phyloP scores from a whole-genome alignment of 2,888 invertebrate species.

The Aporophyla nigra region DNA sequence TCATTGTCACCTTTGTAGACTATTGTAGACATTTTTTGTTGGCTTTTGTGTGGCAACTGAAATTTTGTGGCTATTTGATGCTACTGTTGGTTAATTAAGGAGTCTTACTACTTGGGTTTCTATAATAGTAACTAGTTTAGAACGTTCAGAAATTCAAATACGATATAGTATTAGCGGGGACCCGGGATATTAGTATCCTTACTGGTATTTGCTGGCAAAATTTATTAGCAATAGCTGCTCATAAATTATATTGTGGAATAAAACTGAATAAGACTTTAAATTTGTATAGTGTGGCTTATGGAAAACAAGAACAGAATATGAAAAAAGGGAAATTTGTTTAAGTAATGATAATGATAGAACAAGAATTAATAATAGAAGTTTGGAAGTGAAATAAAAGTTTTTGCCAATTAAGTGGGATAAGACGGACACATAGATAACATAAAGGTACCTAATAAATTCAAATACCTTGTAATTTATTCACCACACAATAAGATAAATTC shows the following conservation, averaged over 20 bases:
- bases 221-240: too few species aligned
- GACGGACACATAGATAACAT: background rate
- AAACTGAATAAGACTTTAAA: background rate
- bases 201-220: background rate
- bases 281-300: background rate
- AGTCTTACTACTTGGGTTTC: background rate
- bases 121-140: background rate
- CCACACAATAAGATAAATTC: background rate
- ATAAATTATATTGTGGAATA: background rate
- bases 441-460: background rate
- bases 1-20: conserved; percentile 86
- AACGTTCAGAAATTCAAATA: background rate
- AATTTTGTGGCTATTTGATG: conserved; percentile 75
- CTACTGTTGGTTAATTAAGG: conserved; percentile 61
- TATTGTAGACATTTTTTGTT: conserved; percentile 80
- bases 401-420: background rate
- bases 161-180: background rate
- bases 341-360: too few species aligned
- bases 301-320: background rate
- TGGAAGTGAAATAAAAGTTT: too few species aligned
- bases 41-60: conserved; percentile 75
- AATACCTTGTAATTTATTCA: conserved; percentile 4
- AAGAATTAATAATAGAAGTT: too few species aligned
- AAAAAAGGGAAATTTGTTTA: background rate
- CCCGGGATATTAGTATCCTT: background rate